Evolutionary conservation across 2,888 invertebrate species (phyloP), one percentile per base, ranked within the genome.

Genomic region (Lasius platythorax): DNA sequence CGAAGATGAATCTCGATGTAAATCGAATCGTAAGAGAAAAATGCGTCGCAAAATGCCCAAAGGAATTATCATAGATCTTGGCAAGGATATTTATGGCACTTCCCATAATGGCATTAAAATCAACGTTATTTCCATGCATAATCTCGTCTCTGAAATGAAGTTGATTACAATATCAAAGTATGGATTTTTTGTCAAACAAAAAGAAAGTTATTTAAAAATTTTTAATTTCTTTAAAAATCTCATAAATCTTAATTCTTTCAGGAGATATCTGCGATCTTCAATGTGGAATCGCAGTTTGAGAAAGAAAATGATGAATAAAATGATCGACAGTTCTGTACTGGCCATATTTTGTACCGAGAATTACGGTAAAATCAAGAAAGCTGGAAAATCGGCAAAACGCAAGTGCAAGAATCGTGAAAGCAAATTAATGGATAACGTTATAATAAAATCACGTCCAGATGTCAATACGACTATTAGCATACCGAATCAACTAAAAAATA

Each of bases 71-170:
- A 68, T 18, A 18, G 78, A 85, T 66, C 8, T 30, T n/a, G 18
- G n/a, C 37, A 64, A 84, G 33, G 66, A 82, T 46, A 28, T 66
- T 9, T 61, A n/a, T 28, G 58, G 28, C 6, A 61, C n/a, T n/a
- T 81, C 66, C 28, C 76, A 73, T 5, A 73, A 23, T 37, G 87
- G 82, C 11, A 33, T 87, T 28, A 83, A 74, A 46, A 43, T 85
- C 66, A 81, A 66, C 63, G 28, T 83, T 28, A 56, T 84, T 46
- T 74, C 84, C 0, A 64, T n/a, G 37, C 79, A 37, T 3, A 79
- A 70, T n/a, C 0, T 58, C 5, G 4, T 12, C 2, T 11, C 61
- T 12, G 58, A 76, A 15, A 81, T 58, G 46, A 73, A 75, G 43
- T 9, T 33, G 28, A 33, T 37, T 15, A 1, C 70, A 8, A 33